Evolutionary conservation across 2,113 vertebrate species (phyloP).

Genomic region (Hylia prasina): DNA sequence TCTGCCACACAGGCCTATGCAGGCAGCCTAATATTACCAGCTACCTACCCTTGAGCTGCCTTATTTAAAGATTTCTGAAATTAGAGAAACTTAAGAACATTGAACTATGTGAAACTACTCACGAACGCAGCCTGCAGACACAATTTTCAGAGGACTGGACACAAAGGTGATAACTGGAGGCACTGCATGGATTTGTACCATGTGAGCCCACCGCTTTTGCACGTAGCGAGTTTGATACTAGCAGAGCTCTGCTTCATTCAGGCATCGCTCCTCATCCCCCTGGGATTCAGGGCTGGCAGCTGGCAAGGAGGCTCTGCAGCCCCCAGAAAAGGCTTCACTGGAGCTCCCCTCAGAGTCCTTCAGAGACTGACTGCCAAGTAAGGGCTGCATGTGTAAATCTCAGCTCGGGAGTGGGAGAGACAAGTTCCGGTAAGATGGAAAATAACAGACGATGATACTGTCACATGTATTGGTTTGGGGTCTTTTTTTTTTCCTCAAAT

Average conservation of each 20-base stretch:
- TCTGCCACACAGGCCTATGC: neutral
- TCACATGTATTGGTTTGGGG: neutral
- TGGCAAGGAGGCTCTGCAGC: neutral
- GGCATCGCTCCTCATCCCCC: fast-evolving
- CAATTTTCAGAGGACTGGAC: neutral
- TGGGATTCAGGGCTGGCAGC: neutral
- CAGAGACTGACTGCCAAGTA: neutral
- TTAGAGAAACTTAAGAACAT: neutral
- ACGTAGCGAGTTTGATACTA: neutral
- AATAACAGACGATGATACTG: neutral
- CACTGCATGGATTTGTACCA: neutral
- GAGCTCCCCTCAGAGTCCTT: neutral
- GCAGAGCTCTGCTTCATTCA: neutral
- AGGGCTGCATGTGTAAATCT: neutral
- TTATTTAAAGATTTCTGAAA: neutral
- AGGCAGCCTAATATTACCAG: neutral
- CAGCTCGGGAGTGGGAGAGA: neutral
- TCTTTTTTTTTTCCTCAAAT: neutral
- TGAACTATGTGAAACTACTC: neutral
- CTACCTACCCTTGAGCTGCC: neutral
- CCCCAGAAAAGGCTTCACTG: neutral
- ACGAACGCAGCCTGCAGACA: fast-evolving
- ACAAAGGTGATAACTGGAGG: neutral
- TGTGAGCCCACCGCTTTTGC: neutral
- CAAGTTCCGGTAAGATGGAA: neutral